Percentiles rank a stretch among this genome's conserved stretches.
Evolutionary conservation across 2,797 vertebrate genomes (phyloP).

Genomic region (Tarsius wallacei): DNA sequence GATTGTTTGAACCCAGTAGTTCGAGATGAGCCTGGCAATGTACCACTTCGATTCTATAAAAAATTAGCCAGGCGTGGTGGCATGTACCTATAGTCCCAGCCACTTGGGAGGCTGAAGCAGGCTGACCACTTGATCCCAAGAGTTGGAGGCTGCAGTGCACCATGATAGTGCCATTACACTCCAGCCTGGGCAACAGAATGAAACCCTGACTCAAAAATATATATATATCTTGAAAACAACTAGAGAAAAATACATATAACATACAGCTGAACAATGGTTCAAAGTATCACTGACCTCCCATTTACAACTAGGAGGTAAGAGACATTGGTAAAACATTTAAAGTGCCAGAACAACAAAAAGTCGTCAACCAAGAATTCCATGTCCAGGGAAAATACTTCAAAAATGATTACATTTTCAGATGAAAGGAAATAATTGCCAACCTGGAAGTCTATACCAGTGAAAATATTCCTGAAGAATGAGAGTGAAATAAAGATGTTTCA

Average conservation of each 20-base stretch:
- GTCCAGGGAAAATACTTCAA: neutral
- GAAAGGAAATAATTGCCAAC: neutral
- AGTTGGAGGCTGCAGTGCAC: no score
- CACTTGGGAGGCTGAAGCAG: no score
- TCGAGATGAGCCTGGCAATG: no score
- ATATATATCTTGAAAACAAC: neutral
- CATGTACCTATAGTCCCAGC: no score
- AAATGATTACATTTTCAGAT: neutral
- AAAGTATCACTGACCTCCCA: neutral
- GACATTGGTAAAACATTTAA: neutral
- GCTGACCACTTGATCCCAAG: no score
- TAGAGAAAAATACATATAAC: neutral
- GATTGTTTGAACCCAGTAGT: no score
- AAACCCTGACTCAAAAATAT: no score
- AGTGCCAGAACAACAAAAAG: neutral
- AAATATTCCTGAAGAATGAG: neutral
- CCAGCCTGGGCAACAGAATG: no score
- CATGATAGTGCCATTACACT: no score
- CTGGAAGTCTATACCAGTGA: neutral
- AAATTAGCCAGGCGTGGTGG: no score
- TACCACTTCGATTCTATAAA: no score
- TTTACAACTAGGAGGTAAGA: neutral
- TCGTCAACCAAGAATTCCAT: neutral
- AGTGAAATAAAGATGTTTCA: slow-evolving; percentile 10
- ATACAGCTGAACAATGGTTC: neutral